Evolutionary conservation across 2,113 vertebrate species (phyloP).

Genomic region (Ameiurus melas): DNA sequence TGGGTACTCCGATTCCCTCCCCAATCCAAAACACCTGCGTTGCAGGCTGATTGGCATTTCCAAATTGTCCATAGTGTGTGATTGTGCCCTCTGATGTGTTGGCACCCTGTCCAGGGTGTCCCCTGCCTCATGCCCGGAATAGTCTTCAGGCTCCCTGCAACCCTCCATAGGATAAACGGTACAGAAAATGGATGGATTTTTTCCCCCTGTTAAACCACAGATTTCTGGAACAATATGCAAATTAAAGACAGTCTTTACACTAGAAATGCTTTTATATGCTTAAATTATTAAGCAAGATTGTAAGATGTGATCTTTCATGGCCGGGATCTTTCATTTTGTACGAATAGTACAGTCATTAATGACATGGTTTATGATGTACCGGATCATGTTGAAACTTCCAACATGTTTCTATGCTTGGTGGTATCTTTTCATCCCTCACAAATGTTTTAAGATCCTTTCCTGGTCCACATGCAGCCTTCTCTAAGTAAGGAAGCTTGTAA

Average conservation of each 20-base stretch:
- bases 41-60: no score
- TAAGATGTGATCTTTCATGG: neutral
- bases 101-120: no score
- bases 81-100: no score
- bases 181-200: neutral
- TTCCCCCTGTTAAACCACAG: neutral
- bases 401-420: neutral
- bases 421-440: neutral
- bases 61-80: no score
- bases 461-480: neutral
- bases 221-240: neutral
- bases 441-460: neutral
- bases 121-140: no score
- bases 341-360: neutral
- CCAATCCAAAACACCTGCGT: no score
- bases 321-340: no score
- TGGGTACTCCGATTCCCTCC: no score
- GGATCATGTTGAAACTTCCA: neutral
- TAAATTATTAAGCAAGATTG: no score
- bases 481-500: slow-evolving; percentile 1
- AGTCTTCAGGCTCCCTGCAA: no score
- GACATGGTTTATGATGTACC: neutral
- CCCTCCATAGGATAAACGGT: no score
- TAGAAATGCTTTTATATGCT: neutral
- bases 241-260: neutral